Evolutionary conservation across 1,140 invertebrate genomes (phyloP).

Genomic region (Cepaea nemoralis): DNA sequence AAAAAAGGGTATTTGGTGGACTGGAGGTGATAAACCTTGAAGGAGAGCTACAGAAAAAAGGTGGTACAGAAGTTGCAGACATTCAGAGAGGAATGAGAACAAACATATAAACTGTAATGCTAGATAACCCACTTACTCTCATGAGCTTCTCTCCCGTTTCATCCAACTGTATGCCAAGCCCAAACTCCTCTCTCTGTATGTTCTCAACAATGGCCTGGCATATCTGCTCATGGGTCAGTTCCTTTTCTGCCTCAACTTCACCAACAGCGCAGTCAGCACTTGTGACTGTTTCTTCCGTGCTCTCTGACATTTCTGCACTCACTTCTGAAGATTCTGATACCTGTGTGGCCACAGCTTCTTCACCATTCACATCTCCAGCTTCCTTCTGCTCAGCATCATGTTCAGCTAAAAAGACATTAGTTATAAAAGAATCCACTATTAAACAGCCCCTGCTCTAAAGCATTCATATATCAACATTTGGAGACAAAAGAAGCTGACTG

Average conservation of each 20-base stretch:
- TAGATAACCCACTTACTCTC: constrained; percentile 39
- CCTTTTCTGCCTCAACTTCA: constrained; percentile 37
- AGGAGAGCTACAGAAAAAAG: too few relatives aligned
- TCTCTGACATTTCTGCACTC: too few relatives aligned
- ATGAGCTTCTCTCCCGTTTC: constrained; percentile 65
- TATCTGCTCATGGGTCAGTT: constrained; percentile 31
- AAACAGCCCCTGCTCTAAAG: too few relatives aligned
- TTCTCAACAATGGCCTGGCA: constrained; percentile 55
- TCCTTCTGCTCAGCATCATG: constrained; percentile 23
- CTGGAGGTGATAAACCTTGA: too few relatives aligned
- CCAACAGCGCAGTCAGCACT: constrained; percentile 31
- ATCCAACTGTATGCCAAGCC: constrained; percentile 64
- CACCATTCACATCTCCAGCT: neutral
- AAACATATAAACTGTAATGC: too few relatives aligned
- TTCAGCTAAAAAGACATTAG: too few relatives aligned
- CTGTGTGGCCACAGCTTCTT: neutral
- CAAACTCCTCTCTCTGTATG: constrained; percentile 67
- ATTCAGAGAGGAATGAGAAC: too few relatives aligned
- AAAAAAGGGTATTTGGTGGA: too few relatives aligned
- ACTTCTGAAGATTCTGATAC: neutral
- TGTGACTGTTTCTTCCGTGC: neutral
- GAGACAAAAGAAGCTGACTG: too few relatives aligned
- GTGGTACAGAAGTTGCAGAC: too few relatives aligned
- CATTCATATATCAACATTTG: too few relatives aligned
- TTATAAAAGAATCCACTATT: too few relatives aligned